A percentile compares a stretch with the other conserved stretches of the same genome.
Evolutionary conservation across 2,888 invertebrate species (phyloP).

Genomic region (Xestia ashworthii): DNA sequence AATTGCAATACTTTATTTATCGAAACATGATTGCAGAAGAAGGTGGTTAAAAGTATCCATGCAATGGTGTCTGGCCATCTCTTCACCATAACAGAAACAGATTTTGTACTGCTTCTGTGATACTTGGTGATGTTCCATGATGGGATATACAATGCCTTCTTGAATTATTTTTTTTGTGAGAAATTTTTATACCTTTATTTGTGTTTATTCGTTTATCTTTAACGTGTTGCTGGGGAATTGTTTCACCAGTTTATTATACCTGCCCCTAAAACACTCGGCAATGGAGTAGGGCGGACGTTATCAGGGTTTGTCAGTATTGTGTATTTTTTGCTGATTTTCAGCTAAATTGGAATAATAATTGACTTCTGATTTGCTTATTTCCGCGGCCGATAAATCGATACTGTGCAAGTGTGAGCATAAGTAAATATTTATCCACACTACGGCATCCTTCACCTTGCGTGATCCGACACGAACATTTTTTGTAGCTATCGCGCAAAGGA

Average conservation of each 20-base stretch:
- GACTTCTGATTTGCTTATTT: neutral
- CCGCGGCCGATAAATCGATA: neutral
- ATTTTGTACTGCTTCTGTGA: neutral
- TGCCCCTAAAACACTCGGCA: neutral
- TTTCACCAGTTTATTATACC: neutral
- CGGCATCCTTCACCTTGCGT: neutral
- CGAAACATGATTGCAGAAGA: neutral
- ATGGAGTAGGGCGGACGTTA: neutral
- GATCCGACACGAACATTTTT: neutral
- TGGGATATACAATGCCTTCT: neutral
- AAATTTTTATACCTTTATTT: neutral
- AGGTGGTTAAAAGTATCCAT: neutral
- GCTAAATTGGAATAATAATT: neutral
- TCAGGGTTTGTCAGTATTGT: neutral
- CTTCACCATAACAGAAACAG: neutral
- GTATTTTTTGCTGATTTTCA: neutral
- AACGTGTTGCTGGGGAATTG: neutral
- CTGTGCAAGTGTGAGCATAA: neutral
- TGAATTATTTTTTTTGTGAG: neutral
- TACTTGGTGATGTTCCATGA: neutral
- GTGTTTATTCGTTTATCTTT: neutral
- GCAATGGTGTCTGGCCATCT: neutral
- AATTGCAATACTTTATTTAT: constrained; percentile 4
- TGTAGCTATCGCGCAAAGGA: neutral
- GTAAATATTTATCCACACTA: neutral